Base-by-base conservation (phyloP, 2,888 invertebrate species). In the Caenorhabditis panamensis region DNA sequence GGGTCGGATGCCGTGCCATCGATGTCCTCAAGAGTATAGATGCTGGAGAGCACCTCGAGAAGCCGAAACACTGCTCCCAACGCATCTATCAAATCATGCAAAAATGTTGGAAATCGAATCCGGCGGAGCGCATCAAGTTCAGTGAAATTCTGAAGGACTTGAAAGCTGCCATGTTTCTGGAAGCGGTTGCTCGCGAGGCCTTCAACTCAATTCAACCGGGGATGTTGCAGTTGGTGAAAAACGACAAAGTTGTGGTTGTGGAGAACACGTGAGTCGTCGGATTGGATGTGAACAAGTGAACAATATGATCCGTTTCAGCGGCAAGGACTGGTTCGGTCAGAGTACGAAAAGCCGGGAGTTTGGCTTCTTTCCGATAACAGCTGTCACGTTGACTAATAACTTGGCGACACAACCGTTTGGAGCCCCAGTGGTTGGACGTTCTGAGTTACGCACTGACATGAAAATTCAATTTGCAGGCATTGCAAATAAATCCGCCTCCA, bases 1-100 rank as follows among this genome's bases (percentile, higher is more conserved):
- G 93, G 93, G 90, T 92, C 64, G 93, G 93, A 18, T 93, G 94
- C 84, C 95, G 95, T 90, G 96, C 97, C 0, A 95, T 96, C 0
- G 96, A 98, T 92, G 92, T 99, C 82, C 93, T 98, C 47, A 94
- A 95, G 9, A 95, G 96, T 91, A 96, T 97, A 89, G 96, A 95
- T 36, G 96, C 96, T 89, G 95, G 95, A 0, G 96, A 97, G 91
- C 93, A 97, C 4, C 92, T 99, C 66, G 93, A 94, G 69, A 94
- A 95, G 78, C 97, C 99, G 0, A 94, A 94, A 13, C 95, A 96
- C 2, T 96, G 97, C 91, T 95, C 97, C 0, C 94, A 94, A 0
- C 94, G 95, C 84, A 94, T 97, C 61, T 98, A 96, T 91, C 94
- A 95, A 91, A 93, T 96, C 84, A 95, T 98, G 94, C 92, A 95